Evolutionary conservation across 2,113 vertebrate species (phyloP), one percentile per base, ranked within the genome.

Genomic region (Oncorhynchus kisutch): DNA sequence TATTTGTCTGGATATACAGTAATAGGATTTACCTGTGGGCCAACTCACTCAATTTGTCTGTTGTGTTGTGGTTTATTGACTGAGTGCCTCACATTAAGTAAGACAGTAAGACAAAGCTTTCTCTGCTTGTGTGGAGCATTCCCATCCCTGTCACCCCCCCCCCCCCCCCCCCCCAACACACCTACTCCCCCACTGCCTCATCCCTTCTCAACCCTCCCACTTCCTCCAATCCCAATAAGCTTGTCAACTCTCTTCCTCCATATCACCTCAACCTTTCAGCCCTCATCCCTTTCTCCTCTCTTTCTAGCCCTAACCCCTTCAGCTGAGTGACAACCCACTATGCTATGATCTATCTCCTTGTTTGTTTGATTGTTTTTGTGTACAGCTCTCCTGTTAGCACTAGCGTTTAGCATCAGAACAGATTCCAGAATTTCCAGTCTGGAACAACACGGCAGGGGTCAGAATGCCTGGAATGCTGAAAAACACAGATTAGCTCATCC

Each of bases 401-500:
- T 11, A 22, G 59, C 18, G 72, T 81, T 82, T 72, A 54, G 74
- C 39, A 80, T 85, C 83, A 60, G 51, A 54, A 54, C 12, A 3
- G 3, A 5, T 54, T 54, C 14, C 16, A 54, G 51, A 54, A 54
- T 18, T 54, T 77, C 79, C 79, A 75, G 71, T 72, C 69, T 67
- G 70, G 76, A 87, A 84, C 88, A 91, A 89, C 88, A 85, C 82
- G 85, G 71, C 72, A 78, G 83, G n/a, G 88, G 14, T 54, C 51
- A 18, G 91, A 90, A 92, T 93, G 91, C 86, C 81, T 88, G 88
- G 90, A 93, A 91, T 90, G 85, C 84, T 80, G 82, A 88, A 91
- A 82, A 91, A 91, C 89, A 89, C 79, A 82, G 88, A 91, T 92
- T 91, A 91, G 87, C 88, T 91, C 91, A 91, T 91, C 86, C 85